Evolutionary conservation across 2,113 vertebrate species (phyloP), one percentile per base, ranked within the genome.

Genomic region (Hassar affinis): DNA sequence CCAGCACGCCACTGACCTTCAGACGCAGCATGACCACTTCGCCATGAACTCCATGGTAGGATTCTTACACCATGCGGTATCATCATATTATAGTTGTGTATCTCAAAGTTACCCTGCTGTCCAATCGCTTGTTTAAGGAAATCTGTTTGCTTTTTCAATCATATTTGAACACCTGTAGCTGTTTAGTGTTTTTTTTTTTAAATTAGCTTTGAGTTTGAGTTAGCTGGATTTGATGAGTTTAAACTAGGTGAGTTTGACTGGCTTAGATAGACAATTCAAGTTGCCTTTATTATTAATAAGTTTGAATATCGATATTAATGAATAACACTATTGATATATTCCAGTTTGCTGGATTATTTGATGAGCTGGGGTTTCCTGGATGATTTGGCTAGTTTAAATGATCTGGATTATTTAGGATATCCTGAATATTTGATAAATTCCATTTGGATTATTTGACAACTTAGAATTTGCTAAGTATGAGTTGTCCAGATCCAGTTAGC

Each of bases 1-100:
- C 91, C 97, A 98, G 85, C 97, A 99, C 0, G 96, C 96, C 75
- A 87, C 97, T 0, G 98, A 99, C 93, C 96, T 99, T 30, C 98
- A 99, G 91, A 97, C 95, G 0, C 97, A 99, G 89, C 98, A 99
- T 93, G 97, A 98, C 90, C 98, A 99, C 93, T 99, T 99, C 78
- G 97, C 98, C 87, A 97, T 97, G 95, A 99, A 99, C 91, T 98
- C 97, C 88, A 98, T 99, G 98, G 97, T 99, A 91, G 90, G 95
- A 87, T 6, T 11, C n/a, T 20, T 69, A 76, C 1, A 78, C 38
- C 27, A 57, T 56, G n/a, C 8, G 45, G 51, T 51, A 20, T 47
- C 42, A 30, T 22, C 62, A 25, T 0, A 30, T 52, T 33, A 75
- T 74, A 74, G 17, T 14, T 6, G 17, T 38, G 33, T 38, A 20